These are phyloP conservation scores for Microplitis manilae DNA, from an alignment of 2,888 invertebrate genomes.

Conservation along the genomic window DNA sequence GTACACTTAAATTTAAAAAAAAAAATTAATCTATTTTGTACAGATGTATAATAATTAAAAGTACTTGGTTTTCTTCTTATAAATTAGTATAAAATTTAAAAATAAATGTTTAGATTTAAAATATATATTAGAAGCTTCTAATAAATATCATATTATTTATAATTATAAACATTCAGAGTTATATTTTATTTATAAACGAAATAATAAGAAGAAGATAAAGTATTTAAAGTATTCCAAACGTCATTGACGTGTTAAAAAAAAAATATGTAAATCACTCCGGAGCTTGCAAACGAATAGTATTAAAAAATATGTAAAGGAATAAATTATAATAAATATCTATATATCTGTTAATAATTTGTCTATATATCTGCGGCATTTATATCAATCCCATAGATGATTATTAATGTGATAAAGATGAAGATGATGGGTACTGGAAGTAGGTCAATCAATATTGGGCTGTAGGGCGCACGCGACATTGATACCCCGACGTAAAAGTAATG, in stretches of 20 bases:
- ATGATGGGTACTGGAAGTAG: constrained; percentile 58
- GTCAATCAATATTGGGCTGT: constrained; percentile 68
- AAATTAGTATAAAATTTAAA: neutral
- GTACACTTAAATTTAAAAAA: neutral
- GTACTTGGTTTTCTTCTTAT: neutral
- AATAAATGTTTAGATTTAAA: constrained; percentile 9
- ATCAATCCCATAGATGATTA: neutral
- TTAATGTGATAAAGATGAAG: neutral
- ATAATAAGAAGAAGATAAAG: constrained; percentile 21
- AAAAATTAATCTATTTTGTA: constrained; percentile 30
- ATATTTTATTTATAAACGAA: constrained; percentile 2
- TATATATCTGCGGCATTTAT: neutral
- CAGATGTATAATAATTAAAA: constrained; percentile 1
- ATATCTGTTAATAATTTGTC: constrained; percentile 3
- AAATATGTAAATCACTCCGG: constrained; percentile 45
- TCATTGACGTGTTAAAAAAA: constrained; percentile 40
- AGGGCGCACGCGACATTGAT: constrained; percentile 35
- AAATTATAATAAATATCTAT: constrained; percentile 39
- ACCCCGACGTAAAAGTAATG: constrained; percentile 47
- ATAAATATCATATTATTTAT: constrained; percentile 27
- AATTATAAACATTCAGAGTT: constrained; percentile 21
- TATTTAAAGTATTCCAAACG: constrained; percentile 42
- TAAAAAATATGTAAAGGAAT: constrained; percentile 49
- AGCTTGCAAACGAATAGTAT: constrained; percentile 52
- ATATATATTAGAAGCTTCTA: neutral